Evolutionary conservation across 1,140 invertebrate genomes (phyloP), one percentile per base, ranked within the genome.

Genomic region (Lepidurus arcticus): DNA sequence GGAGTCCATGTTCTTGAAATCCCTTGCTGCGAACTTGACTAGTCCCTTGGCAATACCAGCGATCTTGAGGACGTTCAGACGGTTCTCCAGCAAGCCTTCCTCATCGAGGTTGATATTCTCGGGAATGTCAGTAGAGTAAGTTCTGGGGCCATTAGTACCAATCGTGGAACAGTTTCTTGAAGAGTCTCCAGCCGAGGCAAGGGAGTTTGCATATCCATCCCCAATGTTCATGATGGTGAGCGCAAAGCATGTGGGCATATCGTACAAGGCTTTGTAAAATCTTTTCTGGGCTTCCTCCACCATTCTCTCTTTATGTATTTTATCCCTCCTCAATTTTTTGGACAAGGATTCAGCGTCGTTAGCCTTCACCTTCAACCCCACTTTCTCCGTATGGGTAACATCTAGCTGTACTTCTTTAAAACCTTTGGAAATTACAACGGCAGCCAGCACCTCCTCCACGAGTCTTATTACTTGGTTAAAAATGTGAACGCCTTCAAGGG

Each of bases 381-480:
- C 44, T 43, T 78, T 21, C 45, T 77, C 65, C 16, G n/a, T 13
- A 11, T 10, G 7, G 42, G 65, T 26, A n/a, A 73, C 34, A 1
- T n/a, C 53, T 21, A 73, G n/a, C 6, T 78, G 42, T 26, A 10
- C 1, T 26, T 78, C 77, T 24, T 73, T 44, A 5, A 65, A 16
- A 42, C 77, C 47, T 73, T 78, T 78, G 16, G 44, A 34, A 13
- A n/a, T 42, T 6, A 53, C 73, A 53, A 53, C 73, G 43, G 53
- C 53, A n/a, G 42, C 24, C 5, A 78, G 47, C 26, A 78, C 65
- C 65, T 78, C 77, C 1, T 16, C 26, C 11, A 53, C 73, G n/a
- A 78, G 73, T 9, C 73, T 78, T 2, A 78, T 78, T 34, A 73
- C 65, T 5, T 9, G 34, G n/a, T 78, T 53, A n/a, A 78, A 78